Conservation (phyloP, 2,888 invertebrate genomes). For the Caradrina kadenii region DNA sequence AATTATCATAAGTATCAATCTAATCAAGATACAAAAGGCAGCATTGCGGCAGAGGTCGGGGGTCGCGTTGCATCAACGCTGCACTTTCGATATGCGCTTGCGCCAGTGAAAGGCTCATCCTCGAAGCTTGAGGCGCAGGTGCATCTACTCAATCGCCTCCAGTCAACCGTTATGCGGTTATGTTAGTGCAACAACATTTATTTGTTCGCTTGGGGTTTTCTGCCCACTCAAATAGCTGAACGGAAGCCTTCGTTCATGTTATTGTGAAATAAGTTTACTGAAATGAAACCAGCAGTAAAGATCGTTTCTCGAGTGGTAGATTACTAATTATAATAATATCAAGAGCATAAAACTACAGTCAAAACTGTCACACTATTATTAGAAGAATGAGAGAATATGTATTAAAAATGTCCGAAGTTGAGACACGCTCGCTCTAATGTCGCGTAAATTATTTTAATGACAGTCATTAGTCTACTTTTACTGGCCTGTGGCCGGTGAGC, state of each 20-base stretch:
- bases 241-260: constrained; percentile 53
- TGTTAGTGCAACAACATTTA: constrained; percentile 68
- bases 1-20: constrained; percentile 64
- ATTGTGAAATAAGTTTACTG: constrained; percentile 7
- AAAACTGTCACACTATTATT: constrained; percentile 2
- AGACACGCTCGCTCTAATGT: constrained; percentile 56
- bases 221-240: constrained; percentile 55
- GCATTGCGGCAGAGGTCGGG: constrained; percentile 74
- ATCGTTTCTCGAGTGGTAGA: neutral
- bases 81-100: constrained; percentile 86
- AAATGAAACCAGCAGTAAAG: neutral
- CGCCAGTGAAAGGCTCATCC: constrained; percentile 88
- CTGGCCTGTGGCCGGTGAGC: no score
- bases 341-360: neutral
- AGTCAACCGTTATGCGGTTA: constrained; percentile 68
- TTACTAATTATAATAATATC: neutral
- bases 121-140: constrained; percentile 67
- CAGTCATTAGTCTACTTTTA: constrained; percentile 62
- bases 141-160: constrained; percentile 70
- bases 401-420: constrained; percentile 18
- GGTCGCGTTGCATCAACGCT: constrained; percentile 85
- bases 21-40: constrained; percentile 66
- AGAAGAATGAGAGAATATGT: constrained; percentile 10
- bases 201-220: constrained; percentile 55
- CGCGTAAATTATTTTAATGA: constrained; percentile 63